phyloP scores from a whole-genome alignment of 2,888 invertebrate genomes.

The Cheilosia scutellata region DNA sequence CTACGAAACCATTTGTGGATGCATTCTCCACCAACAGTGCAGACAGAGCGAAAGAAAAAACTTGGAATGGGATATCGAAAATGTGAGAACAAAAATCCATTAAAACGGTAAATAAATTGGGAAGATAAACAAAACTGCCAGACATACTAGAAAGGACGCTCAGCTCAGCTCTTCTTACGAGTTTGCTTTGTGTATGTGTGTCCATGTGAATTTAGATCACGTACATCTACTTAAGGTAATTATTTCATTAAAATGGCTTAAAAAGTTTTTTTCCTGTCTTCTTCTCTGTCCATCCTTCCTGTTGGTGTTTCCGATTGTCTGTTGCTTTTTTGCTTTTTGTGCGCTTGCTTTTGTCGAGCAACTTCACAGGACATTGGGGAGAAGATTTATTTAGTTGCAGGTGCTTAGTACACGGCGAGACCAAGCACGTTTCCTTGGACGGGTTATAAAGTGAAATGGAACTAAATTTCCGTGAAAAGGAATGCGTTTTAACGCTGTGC shows the following conservation, averaged over 20 bases:
- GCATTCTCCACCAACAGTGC: background rate
- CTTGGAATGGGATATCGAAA: slow-evolving; percentile 26
- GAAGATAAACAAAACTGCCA: slow-evolving; percentile 57
- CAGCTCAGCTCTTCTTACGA: background rate
- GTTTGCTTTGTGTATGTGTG: slow-evolving; percentile 8
- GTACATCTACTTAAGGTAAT: slow-evolving; percentile 76
- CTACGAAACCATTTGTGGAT: background rate
- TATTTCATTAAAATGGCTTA: slow-evolving; percentile 76
- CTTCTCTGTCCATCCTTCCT: slow-evolving; percentile 27
- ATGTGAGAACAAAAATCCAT: slow-evolving; percentile 56
- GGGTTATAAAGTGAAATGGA: slow-evolving; percentile 62
- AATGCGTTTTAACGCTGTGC: slow-evolving; percentile 66
- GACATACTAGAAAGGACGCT: slow-evolving; percentile 29
- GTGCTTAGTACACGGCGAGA: slow-evolving; percentile 62
- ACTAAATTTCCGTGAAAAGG: slow-evolving; percentile 72
- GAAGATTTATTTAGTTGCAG: slow-evolving; percentile 74
- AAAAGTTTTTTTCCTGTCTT: slow-evolving; percentile 32
- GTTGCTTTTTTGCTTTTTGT: slow-evolving; percentile 34
- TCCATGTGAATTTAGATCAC: slow-evolving; percentile 61
- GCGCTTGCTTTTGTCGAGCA: slow-evolving; percentile 6
- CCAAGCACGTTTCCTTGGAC: slow-evolving; percentile 61
- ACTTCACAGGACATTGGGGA: slow-evolving; percentile 39
- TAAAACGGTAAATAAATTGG: slow-evolving; percentile 71
- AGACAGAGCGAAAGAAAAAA: background rate
- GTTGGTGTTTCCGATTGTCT: slow-evolving; percentile 61